Base-by-base conservation (phyloP, 2,797 vertebrate species). In the Gymnocypris eckloni region DNA sequence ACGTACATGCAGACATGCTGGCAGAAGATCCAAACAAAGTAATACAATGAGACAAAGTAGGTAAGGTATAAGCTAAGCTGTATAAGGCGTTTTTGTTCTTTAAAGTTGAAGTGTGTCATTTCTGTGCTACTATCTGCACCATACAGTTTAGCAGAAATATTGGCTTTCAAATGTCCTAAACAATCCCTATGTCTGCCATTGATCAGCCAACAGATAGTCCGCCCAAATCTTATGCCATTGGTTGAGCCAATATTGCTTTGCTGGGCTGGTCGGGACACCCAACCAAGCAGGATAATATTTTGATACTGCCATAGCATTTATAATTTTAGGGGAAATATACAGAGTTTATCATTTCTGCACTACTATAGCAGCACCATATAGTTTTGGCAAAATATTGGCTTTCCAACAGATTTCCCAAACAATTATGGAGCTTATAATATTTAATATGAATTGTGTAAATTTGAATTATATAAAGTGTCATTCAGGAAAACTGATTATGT, bases 1-100 rank as follows among this genome's bases (percentile, higher is more conserved):
- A 52, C 22, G 18, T 81, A 67, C 87, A 25, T 76, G 25, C 43
- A 45, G 43, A 67, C 54, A 39, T 37, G n/a, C 12, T n/a, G 45
- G 20, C 6, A n/a, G 28, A 70, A 54, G 66, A 70, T 39, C 20
- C 20, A 39, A 76, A 8, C 20, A 52, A 52, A 25, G 0, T 11
- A 64, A 48, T 73, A 75, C 25, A 45, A 4, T 0, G 0, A 25
- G 12, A 54, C 0, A 12, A 71, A 71, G 33, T 22, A 43, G 45
- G 41, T 61, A 28, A 43, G 45, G 43, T 45, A 22, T 64, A 39
- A 83, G 7, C 18, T n/a, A 72, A 59, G n/a, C 5, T 39, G 50
- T 18, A 20, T 39, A 45, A 52, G 22, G 9, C 9, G 16, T 11
- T 15, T 9, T 59, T 45, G 54, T 48, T 64, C 25, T 66, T 82